Percentiles rank a stretch among this genome's conserved stretches.
Conservation (phyloP, 2,113 vertebrate species). For the Cheirogaleus medius region DNA sequence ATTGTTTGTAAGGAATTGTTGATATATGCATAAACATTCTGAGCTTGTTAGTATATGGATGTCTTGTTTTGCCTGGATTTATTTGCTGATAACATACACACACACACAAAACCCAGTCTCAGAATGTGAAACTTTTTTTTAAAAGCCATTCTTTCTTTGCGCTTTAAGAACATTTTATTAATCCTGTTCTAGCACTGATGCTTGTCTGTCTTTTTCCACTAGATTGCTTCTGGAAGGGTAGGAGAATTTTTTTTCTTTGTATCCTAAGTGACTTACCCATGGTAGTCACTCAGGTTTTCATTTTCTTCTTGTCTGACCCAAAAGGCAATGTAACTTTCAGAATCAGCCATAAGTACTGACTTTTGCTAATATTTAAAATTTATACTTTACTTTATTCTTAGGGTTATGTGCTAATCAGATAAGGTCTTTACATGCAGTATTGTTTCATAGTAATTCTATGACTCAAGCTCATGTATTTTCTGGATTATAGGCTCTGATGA, state of each 20-base stretch:
- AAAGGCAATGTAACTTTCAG: not conserved
- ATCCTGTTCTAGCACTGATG: not conserved
- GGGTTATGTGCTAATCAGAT: not conserved
- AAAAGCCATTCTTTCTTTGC: slow-evolving; percentile 9
- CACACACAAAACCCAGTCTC: not conserved
- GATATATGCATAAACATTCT: slow-evolving; percentile 2
- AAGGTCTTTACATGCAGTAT: not conserved
- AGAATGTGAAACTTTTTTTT: not conserved
- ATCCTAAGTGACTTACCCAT: not conserved
- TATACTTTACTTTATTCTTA: not conserved
- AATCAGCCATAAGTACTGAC: not conserved
- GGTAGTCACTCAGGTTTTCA: not conserved
- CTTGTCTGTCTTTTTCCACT: not conserved
- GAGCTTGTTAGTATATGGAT: not conserved
- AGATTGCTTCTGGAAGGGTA: not conserved
- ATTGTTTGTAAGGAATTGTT: slow-evolving; percentile 23
- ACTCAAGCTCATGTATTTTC: not conserved
- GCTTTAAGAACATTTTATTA: not conserved
- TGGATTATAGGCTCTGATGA: not conserved
- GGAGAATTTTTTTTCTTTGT: not conserved
- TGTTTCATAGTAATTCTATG: not conserved
- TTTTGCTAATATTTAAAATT: not conserved
- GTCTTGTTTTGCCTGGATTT: not conserved
- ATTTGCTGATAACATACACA: not conserved
- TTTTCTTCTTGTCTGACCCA: not conserved